Percentiles rank a stretch among this genome's conserved stretches.
Evolutionary conservation across 2,888 invertebrate genomes (phyloP).

Genomic region (Notocelia uddmanniana): DNA sequence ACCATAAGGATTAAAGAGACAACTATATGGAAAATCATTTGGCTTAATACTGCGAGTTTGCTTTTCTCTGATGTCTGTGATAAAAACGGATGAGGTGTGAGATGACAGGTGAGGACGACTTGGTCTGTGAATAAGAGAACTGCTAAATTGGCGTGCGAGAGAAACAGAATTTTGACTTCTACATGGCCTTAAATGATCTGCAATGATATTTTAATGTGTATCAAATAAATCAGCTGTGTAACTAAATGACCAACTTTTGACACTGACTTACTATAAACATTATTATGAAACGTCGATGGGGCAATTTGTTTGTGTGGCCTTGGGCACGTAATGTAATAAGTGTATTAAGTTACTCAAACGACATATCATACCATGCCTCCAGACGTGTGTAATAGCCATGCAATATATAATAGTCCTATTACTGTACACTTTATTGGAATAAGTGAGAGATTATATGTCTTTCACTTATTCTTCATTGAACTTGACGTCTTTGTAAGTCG

Average conservation of each 20-base stretch:
- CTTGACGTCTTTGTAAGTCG: background rate
- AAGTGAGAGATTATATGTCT: background rate
- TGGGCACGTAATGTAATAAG: background rate
- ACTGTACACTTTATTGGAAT: background rate
- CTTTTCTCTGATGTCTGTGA: too few species aligned
- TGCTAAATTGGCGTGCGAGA: too few species aligned
- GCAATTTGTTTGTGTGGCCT: slow-evolving; percentile 25
- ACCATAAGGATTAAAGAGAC: too few species aligned
- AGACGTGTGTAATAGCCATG: slow-evolving; percentile 17
- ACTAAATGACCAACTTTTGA: background rate
- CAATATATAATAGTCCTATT: background rate
- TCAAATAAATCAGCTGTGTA: too few species aligned
- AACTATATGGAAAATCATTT: too few species aligned
- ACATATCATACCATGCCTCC: background rate
- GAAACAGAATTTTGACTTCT: too few species aligned
- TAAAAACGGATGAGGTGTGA: too few species aligned
- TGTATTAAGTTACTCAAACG: slow-evolving; percentile 2
- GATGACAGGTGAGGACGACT: too few species aligned
- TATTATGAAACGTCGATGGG: slow-evolving; percentile 18
- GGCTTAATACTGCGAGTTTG: too few species aligned
- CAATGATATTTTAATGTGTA: too few species aligned
- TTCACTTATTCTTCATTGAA: background rate
- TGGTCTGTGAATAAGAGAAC: too few species aligned
- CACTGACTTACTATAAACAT: slow-evolving; percentile 1
- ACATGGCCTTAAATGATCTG: too few species aligned